These are phyloP conservation scores for Eciton burchellii DNA, from an alignment of 1,140 invertebrate species.

Conservation along the genomic window DNA sequence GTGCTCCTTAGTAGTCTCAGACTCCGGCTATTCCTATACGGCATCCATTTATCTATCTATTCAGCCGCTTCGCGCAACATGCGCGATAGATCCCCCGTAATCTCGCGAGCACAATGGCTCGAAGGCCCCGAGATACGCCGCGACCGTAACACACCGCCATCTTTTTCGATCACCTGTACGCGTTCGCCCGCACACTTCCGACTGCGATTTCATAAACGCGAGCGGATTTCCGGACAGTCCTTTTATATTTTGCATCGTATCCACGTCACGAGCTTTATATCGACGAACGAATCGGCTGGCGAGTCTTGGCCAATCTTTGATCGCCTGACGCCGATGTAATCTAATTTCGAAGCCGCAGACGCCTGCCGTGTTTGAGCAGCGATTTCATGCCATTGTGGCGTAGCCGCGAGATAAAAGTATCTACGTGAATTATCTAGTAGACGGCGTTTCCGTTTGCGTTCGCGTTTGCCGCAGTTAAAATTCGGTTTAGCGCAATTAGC, in stretches of 20 bases:
- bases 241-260: not conserved
- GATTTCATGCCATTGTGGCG: conserved; percentile 37
- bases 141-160: conserved; percentile 48
- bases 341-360: conserved; percentile 15
- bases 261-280: too few species aligned
- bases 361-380: conserved; percentile 3
- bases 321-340: conserved; percentile 4
- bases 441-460: conserved; percentile 31
- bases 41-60: conserved; percentile 76
- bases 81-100: conserved; percentile 77
- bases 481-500: conserved; percentile 67
- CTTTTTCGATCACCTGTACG: conserved; percentile 55
- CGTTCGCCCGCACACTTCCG: conserved; percentile 16
- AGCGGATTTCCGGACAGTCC: not conserved
- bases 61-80: conserved; percentile 70
- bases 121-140: conserved; percentile 51
- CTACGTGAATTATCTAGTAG: conserved; percentile 51
- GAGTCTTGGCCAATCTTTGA: too few species aligned
- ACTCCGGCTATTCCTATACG: conserved; percentile 65
- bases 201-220: conserved; percentile 35
- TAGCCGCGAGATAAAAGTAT: conserved; percentile 49
- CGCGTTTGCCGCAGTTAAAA: conserved; percentile 37
- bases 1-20: conserved; percentile 65
- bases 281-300: too few species aligned
- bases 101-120: conserved; percentile 70